Evolutionary conservation across 2,888 invertebrate genomes (phyloP).

Genomic region (Xestia sexstrigata): DNA sequence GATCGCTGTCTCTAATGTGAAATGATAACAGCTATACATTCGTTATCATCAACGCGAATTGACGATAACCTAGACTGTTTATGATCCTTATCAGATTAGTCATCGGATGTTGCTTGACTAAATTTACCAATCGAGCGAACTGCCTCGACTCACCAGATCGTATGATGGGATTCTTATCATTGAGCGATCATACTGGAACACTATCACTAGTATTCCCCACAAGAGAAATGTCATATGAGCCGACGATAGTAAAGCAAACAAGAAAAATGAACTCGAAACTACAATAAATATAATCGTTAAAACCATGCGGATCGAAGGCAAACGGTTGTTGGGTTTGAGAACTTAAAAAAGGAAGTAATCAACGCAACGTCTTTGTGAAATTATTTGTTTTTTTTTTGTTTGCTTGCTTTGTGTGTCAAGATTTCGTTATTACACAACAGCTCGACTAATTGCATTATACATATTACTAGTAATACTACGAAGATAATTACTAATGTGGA

Average conservation of each 20-base stretch:
- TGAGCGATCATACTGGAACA: neutral
- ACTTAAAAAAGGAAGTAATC: neutral
- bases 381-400: neutral
- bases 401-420: neutral
- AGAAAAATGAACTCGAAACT: neutral
- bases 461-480: neutral
- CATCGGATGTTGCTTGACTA: conserved; percentile 11
- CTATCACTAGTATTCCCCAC: neutral
- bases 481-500: neutral
- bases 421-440: neutral
- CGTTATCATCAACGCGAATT: conserved; percentile 33
- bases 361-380: neutral
- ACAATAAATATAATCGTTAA: neutral
- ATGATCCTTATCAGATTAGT: conserved; percentile 38
- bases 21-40: conserved; percentile 1
- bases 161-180: neutral
- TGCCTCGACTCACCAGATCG: conserved; percentile 1
- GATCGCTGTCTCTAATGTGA: conserved; percentile 4
- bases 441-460: neutral
- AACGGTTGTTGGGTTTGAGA: neutral
- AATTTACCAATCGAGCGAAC: conserved; percentile 8
- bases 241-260: neutral
- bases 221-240: neutral
- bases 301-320: neutral
- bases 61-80: conserved; percentile 22